These are phyloP conservation scores for Pilophorus perplexus DNA, from an alignment of 2,888 invertebrate genomes.

Conservation along the genomic window DNA sequence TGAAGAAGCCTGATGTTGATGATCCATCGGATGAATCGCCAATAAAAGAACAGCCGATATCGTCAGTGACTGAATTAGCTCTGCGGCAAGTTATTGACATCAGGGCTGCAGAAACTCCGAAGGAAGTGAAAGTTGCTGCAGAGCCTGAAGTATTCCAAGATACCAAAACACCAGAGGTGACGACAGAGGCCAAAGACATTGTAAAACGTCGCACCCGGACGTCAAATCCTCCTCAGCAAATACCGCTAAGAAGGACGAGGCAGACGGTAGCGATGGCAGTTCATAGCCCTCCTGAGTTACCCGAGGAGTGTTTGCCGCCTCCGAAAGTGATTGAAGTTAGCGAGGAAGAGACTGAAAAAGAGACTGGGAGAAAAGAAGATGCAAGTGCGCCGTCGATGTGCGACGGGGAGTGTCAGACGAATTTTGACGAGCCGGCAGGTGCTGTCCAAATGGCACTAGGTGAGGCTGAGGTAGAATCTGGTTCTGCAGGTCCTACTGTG, in stretches of 20 bases:
- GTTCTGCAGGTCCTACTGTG: not conserved
- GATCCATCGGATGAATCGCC: not conserved
- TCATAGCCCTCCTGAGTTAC: conserved; percentile 23
- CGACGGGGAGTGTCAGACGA: too few relatives aligned
- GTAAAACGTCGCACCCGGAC: not conserved
- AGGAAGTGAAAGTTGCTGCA: not conserved
- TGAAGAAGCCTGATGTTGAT: not conserved
- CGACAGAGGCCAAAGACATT: not conserved
- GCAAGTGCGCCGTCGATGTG: too few relatives aligned
- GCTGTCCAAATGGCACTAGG: not conserved
- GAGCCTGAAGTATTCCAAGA: not conserved
- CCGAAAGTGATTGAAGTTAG: too few relatives aligned
- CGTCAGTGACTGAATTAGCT: conserved; percentile 19
- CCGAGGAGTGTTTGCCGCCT: not conserved
- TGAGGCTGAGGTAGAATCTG: not conserved
- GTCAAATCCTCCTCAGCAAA: not conserved
- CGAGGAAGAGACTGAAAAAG: not conserved
- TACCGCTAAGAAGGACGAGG: conserved; percentile 12
- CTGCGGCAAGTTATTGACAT: conserved; percentile 33
- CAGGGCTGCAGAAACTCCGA: not conserved
- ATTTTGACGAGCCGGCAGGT: too few relatives aligned
- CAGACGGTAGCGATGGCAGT: conserved; percentile 20
- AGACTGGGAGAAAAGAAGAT: not conserved
- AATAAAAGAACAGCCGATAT: conserved; percentile 12
- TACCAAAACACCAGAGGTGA: too few relatives aligned